phyloP scores from a whole-genome alignment of 2,113 vertebrate species.

The Eonycteris spelaea region DNA sequence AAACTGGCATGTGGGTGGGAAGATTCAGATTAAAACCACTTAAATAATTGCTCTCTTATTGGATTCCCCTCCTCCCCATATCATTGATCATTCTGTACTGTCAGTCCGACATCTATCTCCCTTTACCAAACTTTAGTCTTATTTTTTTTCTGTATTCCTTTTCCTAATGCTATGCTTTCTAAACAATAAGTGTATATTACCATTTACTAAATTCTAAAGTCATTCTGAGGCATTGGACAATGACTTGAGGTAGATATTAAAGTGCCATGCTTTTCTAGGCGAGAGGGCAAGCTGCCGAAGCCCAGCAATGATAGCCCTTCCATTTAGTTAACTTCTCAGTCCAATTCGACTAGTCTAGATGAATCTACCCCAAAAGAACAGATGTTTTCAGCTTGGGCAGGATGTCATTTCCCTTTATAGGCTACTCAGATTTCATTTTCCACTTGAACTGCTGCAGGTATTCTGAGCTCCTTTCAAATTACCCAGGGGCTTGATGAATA shows the following conservation, averaged over 20 bases:
- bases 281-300: neutral
- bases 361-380: conserved; percentile 47
- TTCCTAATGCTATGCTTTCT: neutral
- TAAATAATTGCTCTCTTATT: conserved; percentile 3
- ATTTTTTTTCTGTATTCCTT: neutral
- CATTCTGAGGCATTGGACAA: neutral
- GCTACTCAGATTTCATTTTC: conserved; percentile 76
- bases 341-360: conserved; percentile 25
- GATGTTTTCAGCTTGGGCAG: conserved; percentile 59
- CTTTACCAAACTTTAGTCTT: neutral
- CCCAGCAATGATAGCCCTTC: neutral
- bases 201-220: neutral
- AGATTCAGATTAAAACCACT: conserved; percentile 32
- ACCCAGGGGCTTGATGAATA: conserved; percentile 78
- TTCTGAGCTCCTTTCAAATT: conserved; percentile 65
- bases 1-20: neutral
- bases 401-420: conserved; percentile 73
- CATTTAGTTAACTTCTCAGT: conserved; percentile 30
- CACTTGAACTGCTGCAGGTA: conserved; percentile 65
- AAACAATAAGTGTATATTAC: neutral
- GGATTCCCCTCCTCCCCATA: neutral
- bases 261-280: neutral
- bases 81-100: neutral
- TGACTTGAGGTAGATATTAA: neutral
- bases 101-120: neutral